These are phyloP conservation scores for Sicus ferrugineus DNA, from an alignment of 2,888 invertebrate genomes.

Conservation along the genomic window DNA sequence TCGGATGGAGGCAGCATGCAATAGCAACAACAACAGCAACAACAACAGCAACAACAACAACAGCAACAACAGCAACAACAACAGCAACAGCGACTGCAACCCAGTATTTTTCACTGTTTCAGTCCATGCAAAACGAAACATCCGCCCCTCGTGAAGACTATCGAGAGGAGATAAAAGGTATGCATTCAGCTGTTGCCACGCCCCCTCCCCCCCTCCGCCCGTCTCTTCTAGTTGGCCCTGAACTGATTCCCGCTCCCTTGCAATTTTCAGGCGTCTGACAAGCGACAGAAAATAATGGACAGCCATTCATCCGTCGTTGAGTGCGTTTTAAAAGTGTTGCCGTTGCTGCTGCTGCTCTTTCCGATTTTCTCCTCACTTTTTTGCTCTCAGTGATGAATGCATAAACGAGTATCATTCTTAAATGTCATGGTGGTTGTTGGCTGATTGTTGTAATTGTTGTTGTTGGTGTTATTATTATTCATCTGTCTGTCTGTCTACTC, in stretches of 20 bases:
- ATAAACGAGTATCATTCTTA: background rate
- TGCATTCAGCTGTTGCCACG: too few species aligned
- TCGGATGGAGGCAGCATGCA: background rate
- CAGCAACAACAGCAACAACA: background rate
- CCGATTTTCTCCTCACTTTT: background rate
- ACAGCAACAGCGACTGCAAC: background rate
- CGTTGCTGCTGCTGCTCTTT: background rate
- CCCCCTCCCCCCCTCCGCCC: too few species aligned
- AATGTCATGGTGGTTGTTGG: slow-evolving; percentile 1
- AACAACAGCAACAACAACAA: slow-evolving; percentile 1
- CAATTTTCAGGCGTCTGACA: background rate
- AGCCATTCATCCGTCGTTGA: slow-evolving; percentile 43
- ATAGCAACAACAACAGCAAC: slow-evolving; percentile 5
- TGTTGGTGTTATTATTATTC: background rate
- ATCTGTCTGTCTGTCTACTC: background rate
- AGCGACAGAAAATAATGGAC: slow-evolving; percentile 44
- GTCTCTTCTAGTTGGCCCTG: too few species aligned
- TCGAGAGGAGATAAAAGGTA: too few species aligned
- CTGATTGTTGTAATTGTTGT: background rate
- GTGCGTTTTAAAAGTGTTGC: too few species aligned
- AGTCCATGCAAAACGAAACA: background rate
- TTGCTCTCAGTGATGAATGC: background rate
- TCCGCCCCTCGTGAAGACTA: too few species aligned
- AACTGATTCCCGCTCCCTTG: too few species aligned
- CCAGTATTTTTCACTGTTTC: background rate